These are phyloP conservation scores for Leptocoma aspasia DNA, from an alignment of 2,113 vertebrate species.

Conservation along the genomic window DNA sequence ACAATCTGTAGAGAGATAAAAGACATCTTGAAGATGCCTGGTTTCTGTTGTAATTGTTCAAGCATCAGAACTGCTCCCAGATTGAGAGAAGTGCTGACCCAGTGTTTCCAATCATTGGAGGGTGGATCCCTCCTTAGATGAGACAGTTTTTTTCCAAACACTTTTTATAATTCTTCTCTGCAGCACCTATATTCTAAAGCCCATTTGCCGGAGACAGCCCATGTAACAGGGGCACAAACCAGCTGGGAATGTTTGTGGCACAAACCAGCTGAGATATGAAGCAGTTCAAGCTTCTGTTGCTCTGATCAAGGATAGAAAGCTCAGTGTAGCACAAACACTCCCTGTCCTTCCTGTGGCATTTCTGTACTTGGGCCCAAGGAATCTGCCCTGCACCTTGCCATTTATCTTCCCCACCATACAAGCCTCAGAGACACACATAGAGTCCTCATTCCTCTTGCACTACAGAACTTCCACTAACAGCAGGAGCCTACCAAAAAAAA, in stretches of 20 bases:
- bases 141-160: neutral
- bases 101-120: neutral
- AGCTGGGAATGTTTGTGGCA: neutral
- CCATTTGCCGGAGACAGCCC: neutral
- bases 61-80: neutral
- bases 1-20: neutral
- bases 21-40: neutral
- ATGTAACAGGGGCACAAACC: fast-evolving
- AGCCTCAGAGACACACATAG: neutral
- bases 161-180: neutral
- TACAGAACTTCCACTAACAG: neutral
- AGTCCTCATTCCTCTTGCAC: neutral
- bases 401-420: too few species aligned
- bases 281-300: neutral
- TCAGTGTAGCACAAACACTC: neutral
- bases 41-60: neutral
- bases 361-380: neutral
- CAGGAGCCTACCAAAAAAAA: neutral
- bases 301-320: neutral
- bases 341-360: neutral
- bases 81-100: neutral
- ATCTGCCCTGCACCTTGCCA: neutral
- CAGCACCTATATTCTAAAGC: neutral
- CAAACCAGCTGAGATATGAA: neutral
- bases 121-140: neutral